Conservation (phyloP, 2,797 vertebrate genomes). For the Falco naumanni region DNA sequence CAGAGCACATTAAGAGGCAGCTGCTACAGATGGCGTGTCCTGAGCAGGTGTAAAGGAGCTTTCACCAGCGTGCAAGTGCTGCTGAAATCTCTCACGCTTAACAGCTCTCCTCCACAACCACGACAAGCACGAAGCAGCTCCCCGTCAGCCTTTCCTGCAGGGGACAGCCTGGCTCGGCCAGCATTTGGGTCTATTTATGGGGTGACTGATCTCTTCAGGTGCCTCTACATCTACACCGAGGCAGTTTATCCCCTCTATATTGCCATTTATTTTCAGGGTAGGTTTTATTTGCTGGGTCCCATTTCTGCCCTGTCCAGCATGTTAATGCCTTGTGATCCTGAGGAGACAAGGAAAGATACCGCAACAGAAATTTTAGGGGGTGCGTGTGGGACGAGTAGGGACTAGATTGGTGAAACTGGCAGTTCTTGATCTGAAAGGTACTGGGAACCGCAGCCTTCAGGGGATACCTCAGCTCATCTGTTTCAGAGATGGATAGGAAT, state of each 20-base stretch:
- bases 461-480: neutral
- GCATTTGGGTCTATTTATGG: neutral
- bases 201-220: neutral
- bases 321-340: neutral
- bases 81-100: neutral
- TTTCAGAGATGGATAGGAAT: neutral
- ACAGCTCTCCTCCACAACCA: neutral
- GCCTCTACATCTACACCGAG: neutral
- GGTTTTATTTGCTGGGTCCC: neutral
- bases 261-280: neutral
- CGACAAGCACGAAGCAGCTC: neutral
- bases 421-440: neutral
- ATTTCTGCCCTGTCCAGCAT: neutral
- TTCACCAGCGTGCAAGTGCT: neutral
- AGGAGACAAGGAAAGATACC: neutral
- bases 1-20: neutral
- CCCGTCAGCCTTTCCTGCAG: neutral
- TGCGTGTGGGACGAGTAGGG: rapidly evolving
- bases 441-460: neutral
- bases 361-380: neutral
- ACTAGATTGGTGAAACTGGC: neutral
- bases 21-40: neutral
- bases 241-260: neutral
- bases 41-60: slow-evolving; percentile 30
- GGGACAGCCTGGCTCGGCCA: neutral